Evolutionary conservation across 2,888 invertebrate genomes (phyloP), one percentile per base, ranked within the genome.

Genomic region (Mellilla xanthometata): DNA sequence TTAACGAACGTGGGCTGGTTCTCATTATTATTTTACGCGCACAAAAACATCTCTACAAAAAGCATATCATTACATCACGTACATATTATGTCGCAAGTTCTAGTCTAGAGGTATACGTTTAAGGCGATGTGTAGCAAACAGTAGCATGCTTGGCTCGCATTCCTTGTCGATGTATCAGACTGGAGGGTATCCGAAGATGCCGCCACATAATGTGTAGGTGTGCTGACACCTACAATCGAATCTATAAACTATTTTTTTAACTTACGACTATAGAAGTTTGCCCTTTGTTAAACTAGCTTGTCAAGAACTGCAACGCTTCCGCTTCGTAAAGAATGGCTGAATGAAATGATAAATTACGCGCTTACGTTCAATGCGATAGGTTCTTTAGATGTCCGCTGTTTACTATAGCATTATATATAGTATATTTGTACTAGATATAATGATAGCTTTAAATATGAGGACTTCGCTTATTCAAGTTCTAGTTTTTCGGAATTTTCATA

Each of bases 91-190:
- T 54, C 47, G 47, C 29, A 48, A 48, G 45, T 62, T 56, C 52
- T 54, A 56, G 29, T 33, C 52, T 38, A n/a, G n/a, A n/a, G 55
- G 50, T 60, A 54, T 57, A 58, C 61, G 56, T 65, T 61, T 64
- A 67, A 60, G 62, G 65, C 56, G 57, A 60, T 62, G 63, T 73
- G 65, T 66, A 61, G 54, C 60, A 61, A 74, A 66, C 64, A 68
- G 62, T 57, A 60, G 65, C 59, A 61, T 58, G 65, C 62, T 62
- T 68, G 63, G 62, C 57, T 60, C 62, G 65, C 72, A 80, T 79
- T 77, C 75, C 62, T 64, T 58, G 56, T 54, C 60, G 66, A 72
- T 75, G 72, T 71, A 74, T 77, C 73, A 72, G 55, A 43, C 38
- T 39, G 27, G 40, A 45, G 39, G 46, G 50, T 53, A 54, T 41